Percentiles rank a stretch among this genome's conserved stretches.
phyloP scores from a whole-genome alignment of 2,797 vertebrate species.

The Dryobates pubescens region DNA sequence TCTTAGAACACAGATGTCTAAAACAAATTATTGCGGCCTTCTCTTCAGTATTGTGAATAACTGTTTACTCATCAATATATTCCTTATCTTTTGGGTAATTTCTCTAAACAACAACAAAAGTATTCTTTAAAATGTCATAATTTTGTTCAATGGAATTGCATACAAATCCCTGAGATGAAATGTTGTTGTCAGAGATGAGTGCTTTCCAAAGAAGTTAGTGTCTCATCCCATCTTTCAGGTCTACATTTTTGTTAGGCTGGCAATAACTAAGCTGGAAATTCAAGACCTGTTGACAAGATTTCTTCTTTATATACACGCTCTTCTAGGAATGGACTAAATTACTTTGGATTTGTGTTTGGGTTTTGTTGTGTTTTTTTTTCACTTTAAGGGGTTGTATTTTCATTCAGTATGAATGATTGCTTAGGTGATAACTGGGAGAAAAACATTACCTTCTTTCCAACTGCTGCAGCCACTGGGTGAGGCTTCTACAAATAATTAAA shows the following conservation, averaged over 20 bases:
- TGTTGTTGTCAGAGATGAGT: neutral
- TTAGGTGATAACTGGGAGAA: neutral
- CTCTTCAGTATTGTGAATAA: neutral
- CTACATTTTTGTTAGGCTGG: neutral
- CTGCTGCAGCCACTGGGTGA: neutral
- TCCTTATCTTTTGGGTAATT: neutral
- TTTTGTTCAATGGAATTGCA: neutral
- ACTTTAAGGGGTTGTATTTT: neutral
- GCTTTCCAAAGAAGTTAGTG: neutral
- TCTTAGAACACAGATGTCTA: neutral
- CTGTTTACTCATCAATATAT: neutral
- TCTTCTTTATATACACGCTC: neutral
- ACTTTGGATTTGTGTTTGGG: no score
- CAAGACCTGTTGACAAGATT: neutral
- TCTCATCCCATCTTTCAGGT: neutral
- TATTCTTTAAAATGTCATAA: neutral
- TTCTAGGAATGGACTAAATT: neutral
- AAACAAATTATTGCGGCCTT: neutral
- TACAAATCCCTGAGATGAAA: neutral
- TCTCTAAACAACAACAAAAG: neutral
- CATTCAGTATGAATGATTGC: neutral
- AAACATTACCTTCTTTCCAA: neutral
- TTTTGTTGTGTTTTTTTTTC: neutral
- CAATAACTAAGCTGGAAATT: neutral
- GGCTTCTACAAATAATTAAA: neutral